phyloP scores from a whole-genome alignment of 1,140 invertebrate species.

The Dendrolimus kikuchii region DNA sequence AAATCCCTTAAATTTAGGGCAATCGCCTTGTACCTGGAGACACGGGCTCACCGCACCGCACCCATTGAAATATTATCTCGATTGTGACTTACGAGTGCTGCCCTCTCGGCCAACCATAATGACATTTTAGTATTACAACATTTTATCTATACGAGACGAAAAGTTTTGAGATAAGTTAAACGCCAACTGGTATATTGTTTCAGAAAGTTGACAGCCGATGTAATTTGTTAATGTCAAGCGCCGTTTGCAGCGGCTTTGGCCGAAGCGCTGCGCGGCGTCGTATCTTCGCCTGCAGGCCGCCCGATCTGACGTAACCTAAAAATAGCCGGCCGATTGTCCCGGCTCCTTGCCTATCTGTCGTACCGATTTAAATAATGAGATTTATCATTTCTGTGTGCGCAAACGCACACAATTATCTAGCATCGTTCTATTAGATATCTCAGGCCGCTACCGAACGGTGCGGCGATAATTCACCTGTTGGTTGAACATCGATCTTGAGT shows the following conservation, averaged over 20 bases:
- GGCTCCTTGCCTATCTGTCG: constrained; percentile 36
- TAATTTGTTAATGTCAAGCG: constrained; percentile 64
- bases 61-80: constrained; percentile 60
- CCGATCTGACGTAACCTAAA: constrained; percentile 45
- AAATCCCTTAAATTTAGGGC: too few relatives aligned
- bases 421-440: constrained; percentile 42
- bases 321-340: constrained; percentile 33
- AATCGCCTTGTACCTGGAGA: background rate
- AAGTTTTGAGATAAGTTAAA: constrained; percentile 65
- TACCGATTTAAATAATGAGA: constrained; percentile 48
- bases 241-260: constrained; percentile 25
- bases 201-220: constrained; percentile 56
- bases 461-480: constrained; percentile 33
- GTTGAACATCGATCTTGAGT: constrained; percentile 32
- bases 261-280: constrained; percentile 17
- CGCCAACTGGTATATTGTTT: constrained; percentile 68
- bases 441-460: constrained; percentile 41
- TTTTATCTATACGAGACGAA: constrained; percentile 65
- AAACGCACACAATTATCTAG: constrained; percentile 34
- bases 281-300: constrained; percentile 24
- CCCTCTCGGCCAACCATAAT: constrained; percentile 51
- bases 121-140: constrained; percentile 69
- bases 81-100: constrained; percentile 49
- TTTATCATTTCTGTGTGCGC: constrained; percentile 39
- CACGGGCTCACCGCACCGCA: constrained; percentile 14